These are phyloP conservation scores for Thunnus albacares DNA, from an alignment of 2,797 vertebrate genomes.

Conservation along the genomic window DNA sequence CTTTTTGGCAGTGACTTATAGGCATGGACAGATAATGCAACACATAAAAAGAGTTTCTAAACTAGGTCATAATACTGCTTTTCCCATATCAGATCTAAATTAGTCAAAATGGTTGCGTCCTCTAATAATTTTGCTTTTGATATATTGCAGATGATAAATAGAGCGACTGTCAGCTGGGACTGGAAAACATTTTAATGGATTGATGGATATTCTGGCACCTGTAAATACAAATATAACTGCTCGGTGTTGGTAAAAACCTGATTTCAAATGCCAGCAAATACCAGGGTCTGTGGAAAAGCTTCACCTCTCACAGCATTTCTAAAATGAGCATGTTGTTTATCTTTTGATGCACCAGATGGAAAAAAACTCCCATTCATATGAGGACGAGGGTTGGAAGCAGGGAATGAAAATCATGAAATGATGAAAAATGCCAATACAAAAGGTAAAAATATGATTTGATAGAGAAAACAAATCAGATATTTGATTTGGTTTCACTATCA, in stretches of 20 bases:
- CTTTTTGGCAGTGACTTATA: neutral
- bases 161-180: neutral
- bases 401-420: constrained; percentile 3
- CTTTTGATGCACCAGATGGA: constrained; percentile 11
- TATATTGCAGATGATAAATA: neutral
- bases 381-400: neutral
- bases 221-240: constrained; percentile 1
- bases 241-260: neutral
- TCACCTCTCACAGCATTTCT: constrained; percentile 16
- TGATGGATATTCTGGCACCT: neutral
- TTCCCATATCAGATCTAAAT: neutral
- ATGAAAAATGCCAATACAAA: constrained; percentile 4
- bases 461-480: neutral
- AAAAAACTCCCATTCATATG: neutral
- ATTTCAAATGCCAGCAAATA: constrained; percentile 22
- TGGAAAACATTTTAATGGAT: neutral
- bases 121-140: neutral
- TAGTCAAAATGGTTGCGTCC: neutral
- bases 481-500: constrained; percentile 14
- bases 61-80: neutral
- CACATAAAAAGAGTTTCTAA: constrained; percentile 1
- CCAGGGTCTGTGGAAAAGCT: neutral
- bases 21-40: neutral
- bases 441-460: neutral
- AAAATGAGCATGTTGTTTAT: constrained; percentile 16